Conservation (phyloP, 2,113 vertebrate genomes). For the Seriola quinqueradiata region DNA sequence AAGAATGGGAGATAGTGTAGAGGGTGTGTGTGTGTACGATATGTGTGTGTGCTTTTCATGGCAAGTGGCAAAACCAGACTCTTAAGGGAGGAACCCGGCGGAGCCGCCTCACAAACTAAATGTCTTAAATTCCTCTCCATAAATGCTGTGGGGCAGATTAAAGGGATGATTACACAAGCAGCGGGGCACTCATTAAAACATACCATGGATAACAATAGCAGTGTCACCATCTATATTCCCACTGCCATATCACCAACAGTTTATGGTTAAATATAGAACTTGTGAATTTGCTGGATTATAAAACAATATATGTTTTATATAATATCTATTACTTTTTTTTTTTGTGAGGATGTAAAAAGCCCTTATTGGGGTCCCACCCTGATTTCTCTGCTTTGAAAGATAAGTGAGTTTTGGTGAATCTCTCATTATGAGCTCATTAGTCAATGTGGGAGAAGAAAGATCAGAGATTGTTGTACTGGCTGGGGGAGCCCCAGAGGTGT, state of each 20-base stretch:
- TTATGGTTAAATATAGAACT: slow-evolving; percentile 29
- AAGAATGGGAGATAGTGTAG: slow-evolving; percentile 20
- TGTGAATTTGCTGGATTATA: slow-evolving; percentile 11
- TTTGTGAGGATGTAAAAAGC: slow-evolving; percentile 1
- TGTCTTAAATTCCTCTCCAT: slow-evolving; percentile 61
- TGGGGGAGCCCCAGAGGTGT: slow-evolving; percentile 13
- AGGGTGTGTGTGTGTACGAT: not conserved
- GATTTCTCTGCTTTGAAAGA: slow-evolving; percentile 41
- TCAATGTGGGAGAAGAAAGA: slow-evolving; percentile 34
- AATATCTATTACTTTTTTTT: not conserved
- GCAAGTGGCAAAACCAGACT: slow-evolving; percentile 18
- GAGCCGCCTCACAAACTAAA: slow-evolving; percentile 52
- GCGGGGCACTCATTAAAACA: slow-evolving; percentile 65
- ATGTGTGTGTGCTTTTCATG: slow-evolving; percentile 12
- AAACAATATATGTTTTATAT: slow-evolving; percentile 5
- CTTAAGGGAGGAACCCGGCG: slow-evolving; percentile 42
- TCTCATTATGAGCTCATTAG: slow-evolving; percentile 63
- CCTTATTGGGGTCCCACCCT: slow-evolving; percentile 6
- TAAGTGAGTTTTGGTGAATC: slow-evolving; percentile 51
- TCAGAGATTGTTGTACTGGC: slow-evolving; percentile 46
- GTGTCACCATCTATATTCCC: slow-evolving; percentile 36
- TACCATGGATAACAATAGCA: slow-evolving; percentile 53
- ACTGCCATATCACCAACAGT: slow-evolving; percentile 21
- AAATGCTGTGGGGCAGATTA: slow-evolving; percentile 62
- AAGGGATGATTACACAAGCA: slow-evolving; percentile 60